Conservation (phyloP, 2,888 invertebrate species). For the Pristionchus fissidentatus region DNA sequence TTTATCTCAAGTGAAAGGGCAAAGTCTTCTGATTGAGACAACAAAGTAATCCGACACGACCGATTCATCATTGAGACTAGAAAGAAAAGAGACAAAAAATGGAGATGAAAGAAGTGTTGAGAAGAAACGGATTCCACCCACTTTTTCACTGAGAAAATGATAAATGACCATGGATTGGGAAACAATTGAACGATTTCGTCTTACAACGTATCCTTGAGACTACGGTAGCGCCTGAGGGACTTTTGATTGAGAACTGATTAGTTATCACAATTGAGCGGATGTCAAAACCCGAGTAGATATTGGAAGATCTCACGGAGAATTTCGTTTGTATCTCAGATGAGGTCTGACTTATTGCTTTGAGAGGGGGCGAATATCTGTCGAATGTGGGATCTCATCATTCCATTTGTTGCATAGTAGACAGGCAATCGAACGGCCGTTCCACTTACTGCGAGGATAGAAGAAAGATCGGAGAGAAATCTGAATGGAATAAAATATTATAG, state of each 20-base stretch:
- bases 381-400: conserved; percentile 57
- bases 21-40: not conserved
- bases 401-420: conserved; percentile 62
- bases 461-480: conserved; percentile 64
- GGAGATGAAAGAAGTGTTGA: not conserved
- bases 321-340: too few relatives aligned
- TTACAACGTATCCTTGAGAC: not conserved
- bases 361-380: not conserved
- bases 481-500: conserved; percentile 6
- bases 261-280: not conserved
- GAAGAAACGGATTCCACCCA: not conserved
- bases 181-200: conserved; percentile 13
- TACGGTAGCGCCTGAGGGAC: conserved; percentile 4
- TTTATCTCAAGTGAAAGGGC: not conserved
- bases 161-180: conserved; percentile 17
- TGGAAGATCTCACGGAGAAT: not conserved
- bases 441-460: conserved; percentile 62
- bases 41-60: not conserved
- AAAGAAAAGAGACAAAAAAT: not conserved
- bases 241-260: not conserved
- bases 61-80: conserved; percentile 23
- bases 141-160: conserved; percentile 20
- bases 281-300: not conserved
- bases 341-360: not conserved
- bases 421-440: conserved; percentile 63